Evolutionary conservation across 1,140 invertebrate genomes (phyloP).

Genomic region (Drosophila fuyamai): DNA sequence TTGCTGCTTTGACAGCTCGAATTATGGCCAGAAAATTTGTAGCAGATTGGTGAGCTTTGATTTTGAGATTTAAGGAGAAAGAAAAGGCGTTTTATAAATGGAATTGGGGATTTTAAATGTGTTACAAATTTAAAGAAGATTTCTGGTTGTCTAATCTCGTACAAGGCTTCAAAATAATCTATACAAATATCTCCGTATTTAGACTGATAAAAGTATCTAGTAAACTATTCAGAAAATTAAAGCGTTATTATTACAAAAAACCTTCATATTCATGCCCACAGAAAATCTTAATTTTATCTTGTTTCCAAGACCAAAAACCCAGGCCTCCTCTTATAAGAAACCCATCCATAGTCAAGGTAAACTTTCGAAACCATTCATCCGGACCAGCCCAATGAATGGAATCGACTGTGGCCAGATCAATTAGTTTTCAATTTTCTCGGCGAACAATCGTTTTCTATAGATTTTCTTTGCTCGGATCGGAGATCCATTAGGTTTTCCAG

Average conservation of each 20-base stretch:
- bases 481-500: conserved; percentile 55
- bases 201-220: no score
- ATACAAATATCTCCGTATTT: no score
- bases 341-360: conserved; percentile 16
- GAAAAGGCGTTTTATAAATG: conserved; percentile 1
- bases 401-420: conserved; percentile 53
- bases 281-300: no score
- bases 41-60: conserved; percentile 11
- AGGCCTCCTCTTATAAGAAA: background rate
- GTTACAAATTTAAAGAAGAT: no score
- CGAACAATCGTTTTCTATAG: conserved; percentile 39
- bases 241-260: no score
- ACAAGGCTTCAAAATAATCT: no score
- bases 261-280: no score
- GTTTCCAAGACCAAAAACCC: conserved; percentile 1
- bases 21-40: conserved; percentile 49
- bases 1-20: conserved; percentile 41
- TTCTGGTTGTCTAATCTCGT: no score
- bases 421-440: conserved; percentile 56
- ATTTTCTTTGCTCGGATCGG: conserved; percentile 40
- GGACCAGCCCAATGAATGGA: conserved; percentile 28
- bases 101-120: background rate
- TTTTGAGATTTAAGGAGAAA: conserved; percentile 13
- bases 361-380: conserved; percentile 43
- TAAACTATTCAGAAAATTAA: no score